These are phyloP conservation scores for Strigamia transsilvanica DNA, from an alignment of 2,888 invertebrate genomes.

Conservation along the genomic window DNA sequence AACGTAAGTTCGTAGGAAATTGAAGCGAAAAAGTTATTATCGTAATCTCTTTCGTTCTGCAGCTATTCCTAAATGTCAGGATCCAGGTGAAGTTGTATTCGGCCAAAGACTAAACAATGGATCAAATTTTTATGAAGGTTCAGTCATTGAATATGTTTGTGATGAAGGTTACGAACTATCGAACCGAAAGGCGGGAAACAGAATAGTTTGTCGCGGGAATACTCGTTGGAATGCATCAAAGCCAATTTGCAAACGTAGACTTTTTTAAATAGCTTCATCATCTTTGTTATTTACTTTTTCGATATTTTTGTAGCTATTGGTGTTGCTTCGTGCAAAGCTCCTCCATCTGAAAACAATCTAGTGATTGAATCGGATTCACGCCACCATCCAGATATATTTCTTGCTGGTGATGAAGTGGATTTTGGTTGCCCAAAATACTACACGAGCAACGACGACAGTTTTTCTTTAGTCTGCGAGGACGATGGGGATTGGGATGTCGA, in stretches of 20 bases:
- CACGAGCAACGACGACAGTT: not conserved
- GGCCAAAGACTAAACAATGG: not conserved
- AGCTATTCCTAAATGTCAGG: not conserved
- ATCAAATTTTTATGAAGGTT: not conserved
- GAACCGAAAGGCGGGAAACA: not conserved
- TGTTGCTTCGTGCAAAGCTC: not conserved
- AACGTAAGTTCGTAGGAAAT: not conserved
- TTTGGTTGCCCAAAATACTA: not conserved
- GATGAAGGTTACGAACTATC: not conserved
- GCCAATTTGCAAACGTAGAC: slow-evolving; percentile 20
- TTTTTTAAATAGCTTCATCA: too few relatives aligned
- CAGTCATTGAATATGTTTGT: not conserved
- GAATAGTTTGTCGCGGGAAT: not conserved
- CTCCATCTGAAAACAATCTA: not conserved
- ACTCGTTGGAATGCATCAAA: not conserved
- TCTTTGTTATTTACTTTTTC: not conserved
- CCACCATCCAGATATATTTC: not conserved
- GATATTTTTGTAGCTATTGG: not conserved
- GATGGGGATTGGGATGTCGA: not conserved
- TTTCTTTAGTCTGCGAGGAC: not conserved
- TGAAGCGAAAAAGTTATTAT: too few relatives aligned
- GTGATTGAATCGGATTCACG: not conserved
- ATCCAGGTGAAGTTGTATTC: not conserved
- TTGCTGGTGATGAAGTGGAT: slow-evolving; percentile 9
- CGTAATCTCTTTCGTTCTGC: too few relatives aligned